phyloP scores from a whole-genome alignment of 64 coral and sea anemone genomes.

The Stichodactyla mertensii region DNA sequence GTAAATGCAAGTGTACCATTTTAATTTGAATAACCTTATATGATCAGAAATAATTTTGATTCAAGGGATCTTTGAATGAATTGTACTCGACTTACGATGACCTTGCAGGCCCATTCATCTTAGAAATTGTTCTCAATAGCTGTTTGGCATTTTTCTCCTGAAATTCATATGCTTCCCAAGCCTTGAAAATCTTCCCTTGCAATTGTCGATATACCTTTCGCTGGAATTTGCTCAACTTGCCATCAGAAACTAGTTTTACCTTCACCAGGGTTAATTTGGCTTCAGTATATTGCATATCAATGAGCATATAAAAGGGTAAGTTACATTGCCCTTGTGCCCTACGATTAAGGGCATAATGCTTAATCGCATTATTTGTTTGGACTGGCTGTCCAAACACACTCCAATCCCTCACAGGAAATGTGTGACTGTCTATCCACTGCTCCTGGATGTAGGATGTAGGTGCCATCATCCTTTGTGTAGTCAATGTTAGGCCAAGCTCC shows the following conservation, averaged over 20 bases:
- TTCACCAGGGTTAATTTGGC: not conserved
- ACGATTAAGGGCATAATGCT: slow-evolving; percentile 27
- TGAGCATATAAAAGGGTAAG: slow-evolving; percentile 22
- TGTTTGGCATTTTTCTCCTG: slow-evolving; percentile 13
- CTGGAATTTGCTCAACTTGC: slow-evolving; percentile 13
- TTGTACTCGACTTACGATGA: not conserved
- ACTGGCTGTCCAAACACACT: not conserved
- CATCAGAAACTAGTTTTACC: slow-evolving; percentile 18
- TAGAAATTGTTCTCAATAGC: slow-evolving; percentile 8
- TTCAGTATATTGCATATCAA: slow-evolving; percentile 24
- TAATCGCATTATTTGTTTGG: slow-evolving; percentile 41
- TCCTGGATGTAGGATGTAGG: not conserved
- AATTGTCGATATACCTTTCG: not conserved
- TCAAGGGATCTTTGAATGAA: no score
- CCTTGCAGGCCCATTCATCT: not conserved
- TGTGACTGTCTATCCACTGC: slow-evolving; percentile 15
- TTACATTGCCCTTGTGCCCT: not conserved
- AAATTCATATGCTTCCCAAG: slow-evolving; percentile 35
- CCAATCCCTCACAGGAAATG: slow-evolving; percentile 2
- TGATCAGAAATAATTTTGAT: no score
- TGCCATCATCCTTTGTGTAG: no score
- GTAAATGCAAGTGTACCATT: no score
- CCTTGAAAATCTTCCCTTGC: slow-evolving; percentile 22
- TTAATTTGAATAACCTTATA: no score
- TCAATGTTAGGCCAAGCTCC: no score